Percentiles rank a stretch among this genome's conserved stretches.
Conservation (phyloP, 1,140 invertebrate genomes). For the Arctopsyche grandis region DNA sequence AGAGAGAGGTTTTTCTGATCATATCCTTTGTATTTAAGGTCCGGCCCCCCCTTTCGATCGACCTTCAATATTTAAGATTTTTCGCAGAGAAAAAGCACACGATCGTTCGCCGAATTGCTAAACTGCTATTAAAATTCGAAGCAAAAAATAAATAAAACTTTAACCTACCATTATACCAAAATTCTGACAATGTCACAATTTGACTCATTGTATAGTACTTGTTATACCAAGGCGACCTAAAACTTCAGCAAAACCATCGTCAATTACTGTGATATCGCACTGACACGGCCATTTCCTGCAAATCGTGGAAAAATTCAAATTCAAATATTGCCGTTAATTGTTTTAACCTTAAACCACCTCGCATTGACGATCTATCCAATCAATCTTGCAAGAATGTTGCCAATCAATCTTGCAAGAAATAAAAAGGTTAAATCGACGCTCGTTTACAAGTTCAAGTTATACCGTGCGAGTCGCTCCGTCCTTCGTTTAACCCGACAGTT, state of each 20-base stretch:
- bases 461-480: neutral
- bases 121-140: neutral
- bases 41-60: neutral
- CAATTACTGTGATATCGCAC: neutral
- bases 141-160: neutral
- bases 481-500: conserved; percentile 25
- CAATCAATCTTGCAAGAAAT: too few relatives aligned
- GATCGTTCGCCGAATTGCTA: neutral
- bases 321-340: neutral
- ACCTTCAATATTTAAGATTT: conserved; percentile 18
- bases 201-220: neutral
- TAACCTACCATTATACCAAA: too few relatives aligned
- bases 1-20: neutral
- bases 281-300: neutral
- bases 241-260: neutral
- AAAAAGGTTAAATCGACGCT: too few relatives aligned
- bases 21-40: conserved; percentile 3
- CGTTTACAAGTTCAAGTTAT: conserved; percentile 20
- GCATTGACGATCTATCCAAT: too few relatives aligned
- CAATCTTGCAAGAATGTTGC: too few relatives aligned
- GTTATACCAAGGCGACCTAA: too few relatives aligned
- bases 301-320: neutral
- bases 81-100: neutral
- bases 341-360: neutral
- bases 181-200: neutral